These are phyloP conservation scores for Drosophila parvula DNA, from an alignment of 1,140 invertebrate species.

Conservation along the genomic window DNA sequence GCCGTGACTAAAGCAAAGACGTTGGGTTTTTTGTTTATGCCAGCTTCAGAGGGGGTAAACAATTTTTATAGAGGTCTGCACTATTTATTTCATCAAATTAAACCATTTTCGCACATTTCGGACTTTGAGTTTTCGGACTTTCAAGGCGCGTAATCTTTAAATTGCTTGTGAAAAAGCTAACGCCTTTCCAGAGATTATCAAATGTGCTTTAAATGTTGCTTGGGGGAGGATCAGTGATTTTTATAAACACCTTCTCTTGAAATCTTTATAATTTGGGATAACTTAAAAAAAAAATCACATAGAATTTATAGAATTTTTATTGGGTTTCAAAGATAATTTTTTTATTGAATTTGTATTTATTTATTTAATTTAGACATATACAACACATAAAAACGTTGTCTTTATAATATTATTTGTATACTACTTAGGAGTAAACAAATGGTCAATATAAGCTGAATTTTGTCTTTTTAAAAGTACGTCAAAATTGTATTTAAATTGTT, in stretches of 20 bases:
- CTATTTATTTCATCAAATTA: constrained; percentile 18
- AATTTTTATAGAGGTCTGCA: constrained; percentile 13
- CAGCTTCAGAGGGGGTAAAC: constrained; percentile 17
- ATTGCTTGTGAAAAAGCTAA: constrained; percentile 1
- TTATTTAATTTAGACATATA: not conserved
- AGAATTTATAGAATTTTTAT: too few relatives aligned
- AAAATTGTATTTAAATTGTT: too few relatives aligned
- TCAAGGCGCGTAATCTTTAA: constrained; percentile 9
- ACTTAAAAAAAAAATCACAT: too few relatives aligned
- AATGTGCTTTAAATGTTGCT: constrained; percentile 11
- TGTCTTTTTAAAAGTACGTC: too few relatives aligned
- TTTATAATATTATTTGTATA: too few relatives aligned
- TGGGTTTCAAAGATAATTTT: not conserved
- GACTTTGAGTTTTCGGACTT: constrained; percentile 15
- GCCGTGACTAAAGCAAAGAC: constrained; percentile 40
- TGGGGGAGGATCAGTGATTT: constrained; percentile 13
- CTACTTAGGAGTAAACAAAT: too few relatives aligned
- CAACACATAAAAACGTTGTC: too few relatives aligned
- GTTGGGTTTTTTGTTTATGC: constrained; percentile 15
- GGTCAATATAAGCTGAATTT: too few relatives aligned
- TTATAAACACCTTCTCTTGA: not conserved
- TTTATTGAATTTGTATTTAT: not conserved
- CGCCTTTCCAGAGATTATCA: constrained; percentile 20
- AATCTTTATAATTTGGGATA: not conserved
- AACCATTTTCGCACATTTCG: constrained; percentile 14